Base-by-base conservation (phyloP, 2,797 vertebrate genomes). In the Carapus acus region DNA sequence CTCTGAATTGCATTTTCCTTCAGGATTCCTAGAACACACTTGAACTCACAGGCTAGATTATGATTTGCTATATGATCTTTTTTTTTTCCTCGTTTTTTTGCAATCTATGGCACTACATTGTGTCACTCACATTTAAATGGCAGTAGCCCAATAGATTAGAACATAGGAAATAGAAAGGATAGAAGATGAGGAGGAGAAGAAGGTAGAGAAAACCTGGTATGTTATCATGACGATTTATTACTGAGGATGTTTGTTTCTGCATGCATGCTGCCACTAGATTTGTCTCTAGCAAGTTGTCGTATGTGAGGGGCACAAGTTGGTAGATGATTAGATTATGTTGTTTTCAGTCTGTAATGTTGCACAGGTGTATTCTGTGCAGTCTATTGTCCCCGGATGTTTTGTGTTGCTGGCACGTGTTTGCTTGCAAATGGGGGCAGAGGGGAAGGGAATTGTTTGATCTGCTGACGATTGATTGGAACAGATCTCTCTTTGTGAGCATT, bases 401-500 rank as follows among this genome's bases (percentile, higher is more conserved):
- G 36, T 49, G 51, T 24, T 36, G 43, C 16, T 17, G 19, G 19
- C 31, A n/a, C 13, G 38, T 1, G 51, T 17, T 38, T 39, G 49
- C 58, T 58, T 52, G 49, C 37, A 8, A 16, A 22, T 18, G 24
- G 24, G 24, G 24, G 24, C 9, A 27, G 9, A 9, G 24, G 24
- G 24, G 24, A 5, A 8, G 36, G 19, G 7, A 33, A 13, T 50
- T 24, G 40, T 65, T 62, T 59, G 56, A 58, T 69, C 49, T 33
- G 7, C 55, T 19, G 42, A 22, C 69, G 39, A 52, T 62, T 67
- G 58, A 75, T 62, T 58, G 58, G 42, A 68, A 36, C 67, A 49
- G 62, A 72, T 78, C 75, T 64, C 14, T 34, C 57, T 31, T 43
- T 54, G 57, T 71, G 71, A 80, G 73, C 73, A 3, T 69, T 77